Conservation (phyloP, 1,140 invertebrate genomes). For the Aricia agestis region DNA sequence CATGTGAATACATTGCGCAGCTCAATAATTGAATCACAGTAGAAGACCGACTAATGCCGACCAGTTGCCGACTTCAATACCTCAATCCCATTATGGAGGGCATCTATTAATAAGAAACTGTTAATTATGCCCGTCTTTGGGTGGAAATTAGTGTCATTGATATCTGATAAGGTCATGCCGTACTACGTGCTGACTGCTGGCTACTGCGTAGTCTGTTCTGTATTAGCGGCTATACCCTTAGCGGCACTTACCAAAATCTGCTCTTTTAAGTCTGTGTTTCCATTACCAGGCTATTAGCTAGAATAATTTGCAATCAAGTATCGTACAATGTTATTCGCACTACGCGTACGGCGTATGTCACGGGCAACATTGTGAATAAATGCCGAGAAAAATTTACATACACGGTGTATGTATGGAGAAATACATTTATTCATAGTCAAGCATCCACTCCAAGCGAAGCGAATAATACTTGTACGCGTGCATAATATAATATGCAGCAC, state of each 20-base stretch:
- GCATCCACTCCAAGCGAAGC: not conserved
- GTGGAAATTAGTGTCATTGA: not conserved
- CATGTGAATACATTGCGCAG: conserved; percentile 5
- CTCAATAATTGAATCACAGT: conserved; percentile 36
- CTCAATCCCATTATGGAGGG: conserved; percentile 34
- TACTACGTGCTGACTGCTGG: not conserved
- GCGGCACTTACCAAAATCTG: not conserved
- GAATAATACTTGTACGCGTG: not conserved
- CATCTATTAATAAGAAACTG: conserved; percentile 13
- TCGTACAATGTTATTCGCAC: too few relatives aligned
- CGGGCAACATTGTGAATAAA: too few relatives aligned
- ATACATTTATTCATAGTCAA: not conserved
- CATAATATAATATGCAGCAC: not conserved
- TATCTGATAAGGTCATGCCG: not conserved
- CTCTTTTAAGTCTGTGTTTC: too few relatives aligned
- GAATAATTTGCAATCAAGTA: too few relatives aligned
- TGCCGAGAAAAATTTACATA: too few relatives aligned
- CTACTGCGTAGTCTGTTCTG: not conserved
- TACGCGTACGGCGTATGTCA: too few relatives aligned
- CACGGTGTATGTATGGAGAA: not conserved
- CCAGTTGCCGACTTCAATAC: conserved; percentile 29
- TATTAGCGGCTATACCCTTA: not conserved
- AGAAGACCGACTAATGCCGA: conserved; percentile 32
- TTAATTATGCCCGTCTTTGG: not conserved
- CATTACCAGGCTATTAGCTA: too few relatives aligned